Conservation (phyloP, 2,113 vertebrate species). For the Oncorhynchus kisutch region DNA sequence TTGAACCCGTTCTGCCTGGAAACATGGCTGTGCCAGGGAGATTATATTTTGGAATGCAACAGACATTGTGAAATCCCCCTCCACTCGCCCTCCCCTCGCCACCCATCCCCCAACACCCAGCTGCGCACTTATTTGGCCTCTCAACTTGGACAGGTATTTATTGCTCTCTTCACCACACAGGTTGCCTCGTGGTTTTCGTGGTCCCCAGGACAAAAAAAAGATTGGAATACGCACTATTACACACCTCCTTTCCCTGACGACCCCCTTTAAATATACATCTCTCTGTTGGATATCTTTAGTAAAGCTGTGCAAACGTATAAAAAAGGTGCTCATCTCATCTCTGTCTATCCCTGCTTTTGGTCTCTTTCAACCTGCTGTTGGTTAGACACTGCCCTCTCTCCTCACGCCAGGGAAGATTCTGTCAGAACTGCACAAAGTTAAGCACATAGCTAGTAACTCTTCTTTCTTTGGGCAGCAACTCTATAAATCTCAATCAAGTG, state of each 20-base stretch:
- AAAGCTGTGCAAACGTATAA: conserved; percentile 78
- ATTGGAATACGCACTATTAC: conserved; percentile 65
- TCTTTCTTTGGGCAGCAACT: conserved; percentile 70
- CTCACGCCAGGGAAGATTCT: conserved; percentile 67
- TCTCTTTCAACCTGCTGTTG: conserved; percentile 64
- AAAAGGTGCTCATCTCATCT: conserved; percentile 20
- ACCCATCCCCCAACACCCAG: conserved; percentile 7
- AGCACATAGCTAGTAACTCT: conserved; percentile 53
- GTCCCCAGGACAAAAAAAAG: conserved; percentile 45
- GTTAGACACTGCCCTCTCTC: conserved; percentile 62
- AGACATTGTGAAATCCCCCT: conserved; percentile 69
- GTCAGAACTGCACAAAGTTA: conserved; percentile 65
- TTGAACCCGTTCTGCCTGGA: conserved; percentile 67
- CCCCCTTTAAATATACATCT: conserved; percentile 67
- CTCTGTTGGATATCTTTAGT: conserved; percentile 73
- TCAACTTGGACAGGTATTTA: conserved; percentile 75
- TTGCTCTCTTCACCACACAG: conserved; percentile 74
- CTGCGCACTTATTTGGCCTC: conserved; percentile 68
- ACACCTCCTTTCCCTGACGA: conserved; percentile 43
- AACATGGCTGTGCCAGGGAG: conserved; percentile 71
- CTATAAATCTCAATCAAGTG: conserved; percentile 62
- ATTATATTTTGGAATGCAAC: conserved; percentile 76
- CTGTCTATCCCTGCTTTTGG: conserved; percentile 52
- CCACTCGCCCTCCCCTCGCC: not conserved
- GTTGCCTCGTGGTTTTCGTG: conserved; percentile 67